A percentile compares a stretch with the other conserved stretches of the same genome.
phyloP scores from a whole-genome alignment of 2,113 vertebrate genomes.

The Panthera uncia region DNA sequence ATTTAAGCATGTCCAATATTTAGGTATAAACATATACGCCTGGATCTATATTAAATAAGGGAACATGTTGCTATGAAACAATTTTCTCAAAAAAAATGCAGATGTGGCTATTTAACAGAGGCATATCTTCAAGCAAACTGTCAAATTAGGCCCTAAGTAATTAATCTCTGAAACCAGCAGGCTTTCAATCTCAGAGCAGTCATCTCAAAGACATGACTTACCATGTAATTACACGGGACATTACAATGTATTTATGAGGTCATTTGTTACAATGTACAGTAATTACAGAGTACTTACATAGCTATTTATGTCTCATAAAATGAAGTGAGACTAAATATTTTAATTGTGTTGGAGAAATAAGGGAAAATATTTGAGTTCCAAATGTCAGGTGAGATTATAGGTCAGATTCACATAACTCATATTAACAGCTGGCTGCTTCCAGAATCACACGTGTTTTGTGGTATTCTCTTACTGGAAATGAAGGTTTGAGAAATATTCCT shows the following conservation, averaged over 20 bases:
- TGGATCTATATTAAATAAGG: neutral
- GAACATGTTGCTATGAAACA: constrained; percentile 15
- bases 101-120: constrained; percentile 38
- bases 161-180: constrained; percentile 78
- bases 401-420: constrained; percentile 72
- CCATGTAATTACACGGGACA: constrained; percentile 82
- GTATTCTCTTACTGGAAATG: neutral
- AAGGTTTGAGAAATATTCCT: constrained; percentile 8
- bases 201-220: constrained; percentile 72
- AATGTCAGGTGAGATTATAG: constrained; percentile 78
- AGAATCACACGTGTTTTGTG: neutral
- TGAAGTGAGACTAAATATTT: constrained; percentile 82
- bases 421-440: constrained; percentile 37
- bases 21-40: neutral
- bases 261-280: constrained; percentile 81
- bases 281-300: constrained; percentile 78
- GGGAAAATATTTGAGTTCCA: constrained; percentile 77
- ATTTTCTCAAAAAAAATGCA: constrained; percentile 11
- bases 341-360: constrained; percentile 79
- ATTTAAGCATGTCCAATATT: neutral
- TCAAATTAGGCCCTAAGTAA: constrained; percentile 73
- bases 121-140: constrained; percentile 62
- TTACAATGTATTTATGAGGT: constrained; percentile 82
- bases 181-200: constrained; percentile 69
- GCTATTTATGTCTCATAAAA: constrained; percentile 80